phyloP scores from a whole-genome alignment of 2,888 invertebrate genomes.

The Dermolepida albohirtum region DNA sequence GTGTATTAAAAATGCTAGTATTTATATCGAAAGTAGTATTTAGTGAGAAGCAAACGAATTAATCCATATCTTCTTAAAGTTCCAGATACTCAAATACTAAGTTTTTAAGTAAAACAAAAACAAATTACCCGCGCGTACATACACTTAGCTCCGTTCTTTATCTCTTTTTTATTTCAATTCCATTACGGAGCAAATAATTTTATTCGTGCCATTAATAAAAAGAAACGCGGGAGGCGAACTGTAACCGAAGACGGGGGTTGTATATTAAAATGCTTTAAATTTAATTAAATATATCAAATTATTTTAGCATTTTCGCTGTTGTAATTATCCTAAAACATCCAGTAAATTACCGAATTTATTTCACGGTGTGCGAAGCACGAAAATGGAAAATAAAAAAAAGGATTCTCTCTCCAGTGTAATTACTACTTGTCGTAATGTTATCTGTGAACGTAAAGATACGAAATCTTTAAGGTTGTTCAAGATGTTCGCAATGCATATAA shows the following conservation, averaged over 20 bases:
- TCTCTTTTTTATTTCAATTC: conserved; percentile 34
- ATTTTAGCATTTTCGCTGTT: conserved; percentile 15
- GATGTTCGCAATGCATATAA: too few species aligned
- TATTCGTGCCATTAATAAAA: conserved; percentile 35
- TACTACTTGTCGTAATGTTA: neutral
- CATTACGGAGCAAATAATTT: conserved; percentile 29
- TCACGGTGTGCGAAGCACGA: neutral
- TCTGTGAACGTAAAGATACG: too few species aligned
- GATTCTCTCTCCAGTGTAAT: neutral
- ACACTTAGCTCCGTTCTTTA: conserved; percentile 20
- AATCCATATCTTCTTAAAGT: too few species aligned
- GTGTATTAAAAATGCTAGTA: too few species aligned
- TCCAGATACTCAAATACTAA: too few species aligned
- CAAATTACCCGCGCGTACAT: conserved; percentile 26
- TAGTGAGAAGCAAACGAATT: too few species aligned
- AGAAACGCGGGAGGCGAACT: conserved; percentile 20
- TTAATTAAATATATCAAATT: conserved; percentile 35
- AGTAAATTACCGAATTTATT: conserved; percentile 27
- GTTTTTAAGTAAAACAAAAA: conserved; percentile 21
- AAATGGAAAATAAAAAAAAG: neutral
- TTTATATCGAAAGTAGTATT: too few species aligned
- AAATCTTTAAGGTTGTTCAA: too few species aligned
- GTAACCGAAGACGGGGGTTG: conserved; percentile 24
- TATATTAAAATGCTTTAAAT: conserved; percentile 38
- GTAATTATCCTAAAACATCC: conserved; percentile 25